phyloP scores from a whole-genome alignment of 2,888 invertebrate species.

The Chaitophorus viminalis region DNA sequence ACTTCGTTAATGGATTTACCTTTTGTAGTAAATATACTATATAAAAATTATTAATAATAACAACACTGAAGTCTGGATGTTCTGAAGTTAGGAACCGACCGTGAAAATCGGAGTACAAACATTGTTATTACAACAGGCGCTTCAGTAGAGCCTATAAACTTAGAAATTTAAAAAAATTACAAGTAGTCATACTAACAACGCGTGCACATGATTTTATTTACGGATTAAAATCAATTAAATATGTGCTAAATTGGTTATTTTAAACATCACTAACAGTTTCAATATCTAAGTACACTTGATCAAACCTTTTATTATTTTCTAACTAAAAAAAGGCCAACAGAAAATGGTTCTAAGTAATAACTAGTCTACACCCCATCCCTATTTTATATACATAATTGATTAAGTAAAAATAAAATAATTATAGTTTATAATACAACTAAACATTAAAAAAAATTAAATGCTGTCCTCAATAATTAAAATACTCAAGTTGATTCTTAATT shows the following conservation, averaged over 20 bases:
- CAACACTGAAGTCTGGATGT: slow-evolving; percentile 50
- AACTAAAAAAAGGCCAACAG: neutral
- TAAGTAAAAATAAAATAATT: slow-evolving; percentile 6
- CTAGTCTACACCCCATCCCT: slow-evolving; percentile 17
- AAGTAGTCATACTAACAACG: slow-evolving; percentile 48
- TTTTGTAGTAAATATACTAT: neutral
- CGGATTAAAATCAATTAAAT: neutral
- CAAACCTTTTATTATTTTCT: neutral
- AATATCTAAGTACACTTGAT: neutral
- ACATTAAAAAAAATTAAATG: neutral
- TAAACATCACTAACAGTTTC: slow-evolving; percentile 10
- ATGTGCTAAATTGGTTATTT: neutral
- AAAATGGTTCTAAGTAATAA: slow-evolving; percentile 5
- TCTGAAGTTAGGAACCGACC: slow-evolving; percentile 57
- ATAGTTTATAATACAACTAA: neutral
- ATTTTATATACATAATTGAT: slow-evolving; percentile 6
- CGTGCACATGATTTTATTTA: slow-evolving; percentile 21
- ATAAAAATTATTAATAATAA: slow-evolving; percentile 40
- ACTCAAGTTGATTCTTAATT: neutral
- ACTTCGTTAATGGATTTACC: neutral
- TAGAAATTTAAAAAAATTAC: slow-evolving; percentile 59
- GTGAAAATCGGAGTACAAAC: slow-evolving; percentile 57
- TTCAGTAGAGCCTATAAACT: slow-evolving; percentile 57
- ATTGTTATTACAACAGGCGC: slow-evolving; percentile 52
- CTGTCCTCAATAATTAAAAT: neutral